Evolutionary conservation across 2,888 invertebrate species (phyloP).

Genomic region (Schizaphis graminum): DNA sequence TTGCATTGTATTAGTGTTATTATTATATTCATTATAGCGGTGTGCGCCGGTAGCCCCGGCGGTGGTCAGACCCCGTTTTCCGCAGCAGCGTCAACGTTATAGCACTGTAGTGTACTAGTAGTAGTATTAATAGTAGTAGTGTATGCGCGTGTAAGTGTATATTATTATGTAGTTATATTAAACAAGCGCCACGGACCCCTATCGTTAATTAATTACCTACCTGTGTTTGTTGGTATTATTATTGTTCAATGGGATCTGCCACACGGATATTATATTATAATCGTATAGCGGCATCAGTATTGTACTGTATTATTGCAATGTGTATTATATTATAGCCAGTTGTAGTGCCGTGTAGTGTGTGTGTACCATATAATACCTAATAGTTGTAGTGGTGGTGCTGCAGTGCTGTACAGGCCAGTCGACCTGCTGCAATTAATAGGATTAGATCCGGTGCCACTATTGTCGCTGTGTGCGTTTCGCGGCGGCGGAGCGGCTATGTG

Average conservation of each 20-base stretch:
- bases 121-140: neutral
- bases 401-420: neutral
- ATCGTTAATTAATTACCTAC: constrained; percentile 58
- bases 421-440: constrained; percentile 55
- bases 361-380: no score
- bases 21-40: neutral
- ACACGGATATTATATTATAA: constrained; percentile 6
- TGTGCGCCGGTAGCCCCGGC: neutral
- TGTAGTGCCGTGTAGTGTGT: neutral
- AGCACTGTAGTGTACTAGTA: no score
- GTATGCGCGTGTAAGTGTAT: neutral
- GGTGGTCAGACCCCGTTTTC: neutral
- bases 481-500: neutral
- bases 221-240: constrained; percentile 28
- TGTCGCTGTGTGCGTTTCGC: constrained; percentile 28
- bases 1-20: neutral
- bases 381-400: no score
- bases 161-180: neutral
- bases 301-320: neutral
- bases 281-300: neutral
- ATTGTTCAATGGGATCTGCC: constrained; percentile 47
- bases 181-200: neutral
- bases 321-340: neutral
- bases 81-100: neutral
- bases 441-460: constrained; percentile 32